Evolutionary conservation across 1,140 invertebrate genomes (phyloP), one percentile per base, ranked within the genome.

Genomic region (Aphelenchoides besseyi): DNA sequence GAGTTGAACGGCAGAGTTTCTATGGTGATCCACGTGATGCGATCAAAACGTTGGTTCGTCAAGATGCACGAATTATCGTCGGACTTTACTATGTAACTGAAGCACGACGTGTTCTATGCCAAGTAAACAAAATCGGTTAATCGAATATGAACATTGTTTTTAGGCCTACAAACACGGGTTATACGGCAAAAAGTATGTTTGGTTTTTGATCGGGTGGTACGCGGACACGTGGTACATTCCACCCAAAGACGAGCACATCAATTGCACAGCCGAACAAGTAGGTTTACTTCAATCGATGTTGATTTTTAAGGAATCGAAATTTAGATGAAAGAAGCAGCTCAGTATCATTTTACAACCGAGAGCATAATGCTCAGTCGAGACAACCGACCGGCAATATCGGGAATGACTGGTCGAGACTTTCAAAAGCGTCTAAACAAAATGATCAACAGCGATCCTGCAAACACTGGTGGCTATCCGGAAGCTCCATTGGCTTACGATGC

Each of bases 161-260:
- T 68, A 88, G 87, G 88, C 87, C 3, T 98, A 94, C 86, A 94
- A 94, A 79, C 92, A 96, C 74, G 90, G 91, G 57, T 87, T 99
- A 0, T 98, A 94, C 83, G 96, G 95, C 1, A 92, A 93, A 79
- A 92, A 92, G 37, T 94, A 97, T 87, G 95, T 98, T 0, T 99
- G 96, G 96, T 97, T 98, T 85, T 95, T 98, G 85, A 98, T 99
- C 80, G 96, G 94, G 52, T 98, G 96, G 96, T 99, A 98, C 85
- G 94, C 98, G 82, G 95, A 98, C 84, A 95, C 97, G 82, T 99
- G 96, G 96, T 99, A 94, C 84, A 91, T 93, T 81, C 79, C 85
- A 16, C 88, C 90, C n/a, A 89, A 92, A 69, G 90, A 92, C 59
- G 92, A 95, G 85, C 89, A 90, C 18, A 91, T 97, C 30, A 90